phyloP scores from a whole-genome alignment of 1,140 invertebrate species.

The Maconellicoccus hirsutus region DNA sequence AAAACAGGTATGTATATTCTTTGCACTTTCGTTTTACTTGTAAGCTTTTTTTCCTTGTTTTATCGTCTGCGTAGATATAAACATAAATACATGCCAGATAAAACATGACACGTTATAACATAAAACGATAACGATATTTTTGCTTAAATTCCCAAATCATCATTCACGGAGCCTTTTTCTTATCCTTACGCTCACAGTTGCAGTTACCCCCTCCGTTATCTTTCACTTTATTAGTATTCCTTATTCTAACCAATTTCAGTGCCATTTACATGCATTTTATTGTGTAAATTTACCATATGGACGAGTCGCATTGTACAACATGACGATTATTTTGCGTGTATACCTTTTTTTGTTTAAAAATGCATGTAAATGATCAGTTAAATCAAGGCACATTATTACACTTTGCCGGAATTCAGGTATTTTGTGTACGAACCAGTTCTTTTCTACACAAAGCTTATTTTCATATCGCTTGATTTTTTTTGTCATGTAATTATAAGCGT shows the following conservation, averaged over 20 bases:
- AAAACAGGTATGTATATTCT: neutral
- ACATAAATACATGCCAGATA: neutral
- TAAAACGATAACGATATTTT: neutral
- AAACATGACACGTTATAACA: neutral
- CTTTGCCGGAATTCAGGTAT: conserved; percentile 1
- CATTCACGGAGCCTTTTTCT: no score
- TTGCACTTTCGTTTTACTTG: neutral
- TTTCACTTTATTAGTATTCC: neutral
- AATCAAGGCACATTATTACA: neutral
- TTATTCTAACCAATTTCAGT: neutral
- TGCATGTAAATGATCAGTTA: neutral
- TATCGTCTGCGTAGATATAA: neutral
- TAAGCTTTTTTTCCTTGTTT: neutral
- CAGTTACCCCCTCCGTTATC: neutral
- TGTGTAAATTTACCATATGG: no score
- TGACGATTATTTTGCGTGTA: no score
- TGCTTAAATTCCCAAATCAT: neutral
- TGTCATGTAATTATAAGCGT: no score
- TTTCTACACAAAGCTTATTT: neutral
- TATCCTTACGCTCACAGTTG: neutral
- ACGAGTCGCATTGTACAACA: no score
- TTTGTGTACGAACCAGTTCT: neutral
- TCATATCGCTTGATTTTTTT: neutral
- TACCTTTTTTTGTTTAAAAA: no score
- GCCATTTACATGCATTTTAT: neutral